Evolutionary conservation across 1,140 invertebrate genomes (phyloP), one percentile per base, ranked within the genome.

Genomic region (Diabrotica virgifera): DNA sequence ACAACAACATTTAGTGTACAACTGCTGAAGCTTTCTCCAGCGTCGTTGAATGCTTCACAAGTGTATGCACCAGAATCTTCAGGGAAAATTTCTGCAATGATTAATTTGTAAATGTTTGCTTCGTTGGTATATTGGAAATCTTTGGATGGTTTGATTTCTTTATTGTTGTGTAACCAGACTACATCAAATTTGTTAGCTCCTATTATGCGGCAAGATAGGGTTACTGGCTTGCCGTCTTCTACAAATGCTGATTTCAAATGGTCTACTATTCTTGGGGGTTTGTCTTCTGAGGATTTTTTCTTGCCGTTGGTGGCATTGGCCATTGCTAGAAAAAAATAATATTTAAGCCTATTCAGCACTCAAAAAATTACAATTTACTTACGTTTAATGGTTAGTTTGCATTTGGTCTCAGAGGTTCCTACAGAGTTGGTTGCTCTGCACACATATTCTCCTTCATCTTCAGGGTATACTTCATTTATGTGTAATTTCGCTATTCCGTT

Each of bases 31-130:
- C 93, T 92, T 82, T 97, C 94, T 64, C 95, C 95, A 60, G 87
- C 89, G 79, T 96, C 93, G 81, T 97, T 97, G 82, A 97, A 97
- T 52, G 94, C 94, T 81, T 98, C 95, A 80, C 95, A 97, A 5
- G 94, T 96, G 81, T 97, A 98, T 36, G 91, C 92, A 54, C 96
- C 96, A 76, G 87, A 83, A 80, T 96, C 93, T 82, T 97, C 94
- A 5, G 94, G 94, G 87, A 95, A 96, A 74, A 97, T 94, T 79
- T 98, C 95, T 12, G 93, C 89, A 67, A 98, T 97, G 67, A 90
- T 85, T 64, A 98, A 80, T 75, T 93, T 94, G 80, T 96, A 93
- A 63, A 91, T 91, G 78, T 96, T 94, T 1, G 93, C 95, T 76
- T 93, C 90, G 74, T 87, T 93, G 14, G 90, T 88, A 76, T 96